Evolutionary conservation across 2,113 vertebrate species (phyloP), one percentile per base, ranked within the genome.

Genomic region (Smithornis capensis): DNA sequence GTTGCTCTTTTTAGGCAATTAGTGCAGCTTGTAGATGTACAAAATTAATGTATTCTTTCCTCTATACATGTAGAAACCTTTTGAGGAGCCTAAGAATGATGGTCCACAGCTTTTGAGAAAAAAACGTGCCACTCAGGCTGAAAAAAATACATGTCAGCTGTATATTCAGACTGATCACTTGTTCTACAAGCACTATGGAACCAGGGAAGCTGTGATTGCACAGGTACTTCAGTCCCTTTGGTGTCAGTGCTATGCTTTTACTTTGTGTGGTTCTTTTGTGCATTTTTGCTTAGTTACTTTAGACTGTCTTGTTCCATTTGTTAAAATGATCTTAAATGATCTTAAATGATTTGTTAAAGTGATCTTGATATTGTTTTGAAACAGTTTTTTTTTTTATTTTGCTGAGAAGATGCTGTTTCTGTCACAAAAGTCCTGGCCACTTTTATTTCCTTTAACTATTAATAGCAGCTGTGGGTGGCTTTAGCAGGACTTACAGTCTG

Each of bases 101-200:
- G 98, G 97, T 59, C 98, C 99, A 31, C 97, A 99, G 89, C 96
- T 99, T 90, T 96, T 99, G 93, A 98, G 99, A 92, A 99, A 82
- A 90, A 99, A 98, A 50, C 98, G 99, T 91, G 99, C 99, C 18
- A 97, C 98, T 11, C 98, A 97, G 81, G 98, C 97, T 75, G 98
- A 99, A 94, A 99, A 98, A 94, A 99, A 99, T 95, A 99, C 99
- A 0, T 99, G 99, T 80, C 99, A 99, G 96, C 98, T 99, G 49
- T 99, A 98, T 86, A 99, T 99, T 97, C 99, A 99, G 97, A 99
- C 99, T 5, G 99, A 99, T 95, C 99, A 99, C 92, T 96, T 99
- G 13, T 99, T 99, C 95, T 98, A 92, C 90, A 98, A 97, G 69
- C 98, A 98, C 93, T 99, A 99, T 6, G 98, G 98, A 84, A 98